Percentiles rank a stretch among this genome's conserved stretches.
These are phyloP conservation scores for Neocrepidodera transversa DNA, from an alignment of 2,888 invertebrate genomes.

Conservation along the genomic window DNA sequence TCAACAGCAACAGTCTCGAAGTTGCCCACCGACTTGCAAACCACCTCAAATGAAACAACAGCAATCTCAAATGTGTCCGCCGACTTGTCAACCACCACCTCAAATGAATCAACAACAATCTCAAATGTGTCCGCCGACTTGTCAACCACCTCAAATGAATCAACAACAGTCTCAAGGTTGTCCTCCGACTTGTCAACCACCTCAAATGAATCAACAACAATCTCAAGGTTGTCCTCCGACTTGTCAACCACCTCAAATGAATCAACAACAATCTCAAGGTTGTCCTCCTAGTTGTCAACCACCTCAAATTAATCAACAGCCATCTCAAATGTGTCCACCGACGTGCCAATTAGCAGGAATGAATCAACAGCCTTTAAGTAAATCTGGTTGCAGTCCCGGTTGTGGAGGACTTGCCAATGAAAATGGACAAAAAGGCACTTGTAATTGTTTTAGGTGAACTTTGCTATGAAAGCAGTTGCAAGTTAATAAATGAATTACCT, in stretches of 20 bases:
- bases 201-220: neutral
- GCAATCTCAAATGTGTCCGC: neutral
- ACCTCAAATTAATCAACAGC: neutral
- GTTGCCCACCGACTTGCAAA: neutral
- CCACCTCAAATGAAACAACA: neutral
- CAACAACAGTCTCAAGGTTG: neutral
- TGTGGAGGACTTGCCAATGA: too few relatives aligned
- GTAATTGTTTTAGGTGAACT: too few relatives aligned
- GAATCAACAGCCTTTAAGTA: too few relatives aligned
- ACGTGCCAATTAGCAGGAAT: too few relatives aligned
- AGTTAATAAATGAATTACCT: too few relatives aligned
- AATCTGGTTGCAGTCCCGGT: too few relatives aligned
- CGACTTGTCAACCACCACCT: neutral
- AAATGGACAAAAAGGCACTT: too few relatives aligned
- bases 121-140: neutral
- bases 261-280: neutral
- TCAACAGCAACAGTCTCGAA: neutral
- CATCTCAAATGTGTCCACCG: neutral
- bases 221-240: neutral
- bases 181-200: slow-evolving; percentile 1
- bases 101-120: neutral
- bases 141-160: slow-evolving; percentile 1
- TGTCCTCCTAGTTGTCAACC: neutral
- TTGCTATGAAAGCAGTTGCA: too few relatives aligned
- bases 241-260: neutral